phyloP scores from a whole-genome alignment of 2,797 vertebrate genomes.

The Rhinella marina region DNA sequence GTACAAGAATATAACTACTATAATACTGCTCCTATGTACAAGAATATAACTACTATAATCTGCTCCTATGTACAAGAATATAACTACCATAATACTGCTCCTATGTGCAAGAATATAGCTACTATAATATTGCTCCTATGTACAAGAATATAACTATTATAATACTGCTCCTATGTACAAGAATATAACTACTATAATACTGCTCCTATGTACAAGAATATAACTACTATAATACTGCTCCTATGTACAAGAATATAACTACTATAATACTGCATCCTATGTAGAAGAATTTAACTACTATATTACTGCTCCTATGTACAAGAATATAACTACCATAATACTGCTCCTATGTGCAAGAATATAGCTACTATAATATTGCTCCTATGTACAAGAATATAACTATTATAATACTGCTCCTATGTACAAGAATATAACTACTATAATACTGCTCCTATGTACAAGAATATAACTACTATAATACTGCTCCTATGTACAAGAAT shows the following conservation, averaged over 20 bases:
- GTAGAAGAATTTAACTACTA: neutral
- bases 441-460: too few relatives aligned
- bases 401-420: too few relatives aligned
- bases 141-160: constrained; percentile 10
- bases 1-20: constrained; percentile 2
- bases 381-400: too few relatives aligned
- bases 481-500: too few relatives aligned
- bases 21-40: constrained; percentile 6
- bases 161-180: neutral
- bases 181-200: constrained; percentile 10
- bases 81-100: constrained; percentile 1
- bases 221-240: neutral
- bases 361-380: too few relatives aligned
- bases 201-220: neutral
- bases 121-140: neutral
- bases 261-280: neutral
- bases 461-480: too few relatives aligned
- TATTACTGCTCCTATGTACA: too few relatives aligned
- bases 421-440: too few relatives aligned
- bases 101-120: constrained; percentile 4
- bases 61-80: neutral
- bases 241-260: too few relatives aligned
- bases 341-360: too few relatives aligned
- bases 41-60: constrained; percentile 6
- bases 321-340: too few relatives aligned